Evolutionary conservation across 2,797 vertebrate genomes (phyloP), one percentile per base, ranked within the genome.

Genomic region (Kryptolebias ocellatus): DNA sequence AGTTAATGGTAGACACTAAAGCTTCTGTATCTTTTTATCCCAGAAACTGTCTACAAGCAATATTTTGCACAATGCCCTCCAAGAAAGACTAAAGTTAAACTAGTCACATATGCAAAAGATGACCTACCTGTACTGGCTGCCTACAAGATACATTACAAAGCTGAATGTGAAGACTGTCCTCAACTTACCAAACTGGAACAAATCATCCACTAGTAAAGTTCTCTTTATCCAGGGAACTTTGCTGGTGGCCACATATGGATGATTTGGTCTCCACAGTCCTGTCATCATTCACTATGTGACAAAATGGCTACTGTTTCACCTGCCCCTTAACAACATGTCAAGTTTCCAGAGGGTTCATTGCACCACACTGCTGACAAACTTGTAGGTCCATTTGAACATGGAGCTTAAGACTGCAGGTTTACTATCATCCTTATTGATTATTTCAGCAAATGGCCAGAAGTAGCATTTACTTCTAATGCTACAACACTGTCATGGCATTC

Each of bases 191-290:
- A 34, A 34, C 31, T 34, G 31, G 5, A 34, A 34, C 31, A 5
- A 5, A 34, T 34, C 31, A 34, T 34, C 31, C 31, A 6, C 31
- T 7, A 5, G 9, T 5, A 8, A 34, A 34, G 31, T 34, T 34
- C 4, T 34, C 31, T 34, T 5, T 8, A 34, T 6, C 20, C 6
- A 28, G 47, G 18, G 20, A 29, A 6, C 34, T 52, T 0, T 20
- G 46, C 11, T 42, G 55, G 29, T 65, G 61, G 62, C 39, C 37
- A 47, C 10, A 47, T 15, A 47, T 58, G 49, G 42, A 58, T 47
- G 11, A 37, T 5, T 20, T 42, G 2, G 39, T 65, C 14, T 28
- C 47, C 15, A 8, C 4, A 0, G 5, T 46, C 20, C 42, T 31
- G 28, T 11, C 28, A 34, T 5, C 27, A 60, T 14, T 2, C 64